Evolutionary conservation across 1,140 invertebrate genomes (phyloP).

Genomic region (Gryllus bimaculatus): DNA sequence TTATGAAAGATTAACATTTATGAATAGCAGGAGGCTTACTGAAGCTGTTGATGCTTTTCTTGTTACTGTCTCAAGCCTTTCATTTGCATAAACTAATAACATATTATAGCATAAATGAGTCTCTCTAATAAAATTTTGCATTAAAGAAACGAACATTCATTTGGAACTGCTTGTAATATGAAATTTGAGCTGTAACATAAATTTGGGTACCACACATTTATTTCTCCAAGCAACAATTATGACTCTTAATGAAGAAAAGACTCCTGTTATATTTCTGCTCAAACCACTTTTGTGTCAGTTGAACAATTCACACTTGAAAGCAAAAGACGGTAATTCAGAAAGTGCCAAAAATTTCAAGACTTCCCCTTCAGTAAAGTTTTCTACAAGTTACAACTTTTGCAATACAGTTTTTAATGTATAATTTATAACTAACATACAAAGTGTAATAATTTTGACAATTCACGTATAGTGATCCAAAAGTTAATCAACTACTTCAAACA

Average conservation of each 20-base stretch:
- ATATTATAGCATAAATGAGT: no score
- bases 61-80: no score
- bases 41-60: no score
- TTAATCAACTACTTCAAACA: constrained; percentile 38
- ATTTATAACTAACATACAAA: background rate
- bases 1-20: no score
- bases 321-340: constrained; percentile 36
- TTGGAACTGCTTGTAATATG: background rate
- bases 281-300: constrained; percentile 45
- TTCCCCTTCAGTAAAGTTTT: constrained; percentile 36
- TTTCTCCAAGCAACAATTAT: constrained; percentile 38
- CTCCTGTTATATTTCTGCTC: constrained; percentile 41
- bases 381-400: constrained; percentile 27
- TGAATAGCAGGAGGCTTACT: no score
- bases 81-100: no score
- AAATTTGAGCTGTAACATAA: background rate
- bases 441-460: constrained; percentile 10
- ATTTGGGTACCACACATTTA: background rate
- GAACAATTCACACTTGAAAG: constrained; percentile 40
- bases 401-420: background rate
- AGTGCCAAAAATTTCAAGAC: constrained; percentile 35
- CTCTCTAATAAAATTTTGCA: no score
- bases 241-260: constrained; percentile 44
- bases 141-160: background rate
- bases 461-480: constrained; percentile 35